These are phyloP conservation scores for Drosophila mayri DNA, from an alignment of 1,140 invertebrate genomes.

Conservation along the genomic window DNA sequence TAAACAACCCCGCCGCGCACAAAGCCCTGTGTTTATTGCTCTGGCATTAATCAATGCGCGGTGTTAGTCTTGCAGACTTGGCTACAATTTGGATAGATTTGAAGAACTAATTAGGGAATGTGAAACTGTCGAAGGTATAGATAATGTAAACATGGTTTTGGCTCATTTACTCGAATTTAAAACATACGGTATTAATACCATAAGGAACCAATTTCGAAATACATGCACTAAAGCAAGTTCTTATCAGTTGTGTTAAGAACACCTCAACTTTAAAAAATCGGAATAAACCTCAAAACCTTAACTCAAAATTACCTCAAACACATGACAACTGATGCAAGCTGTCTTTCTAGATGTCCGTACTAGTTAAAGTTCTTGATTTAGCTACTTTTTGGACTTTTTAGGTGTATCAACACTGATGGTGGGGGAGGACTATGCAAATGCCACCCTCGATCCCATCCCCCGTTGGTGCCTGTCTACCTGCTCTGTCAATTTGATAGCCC, in stretches of 20 bases:
- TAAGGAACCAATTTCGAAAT: no score
- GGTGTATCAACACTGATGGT: conserved; percentile 7
- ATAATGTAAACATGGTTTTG: neutral
- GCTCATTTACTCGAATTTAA: neutral
- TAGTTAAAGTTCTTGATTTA: conserved; percentile 1
- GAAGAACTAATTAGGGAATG: neutral
- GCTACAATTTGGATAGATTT: neutral
- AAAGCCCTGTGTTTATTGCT: conserved; percentile 67
- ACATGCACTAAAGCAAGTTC: neutral
- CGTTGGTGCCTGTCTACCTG: conserved; percentile 36
- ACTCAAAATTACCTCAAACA: neutral
- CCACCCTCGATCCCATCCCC: neutral
- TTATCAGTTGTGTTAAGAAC: neutral
- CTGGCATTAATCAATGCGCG: conserved; percentile 71
- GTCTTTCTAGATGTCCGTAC: neutral
- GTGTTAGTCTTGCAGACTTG: neutral
- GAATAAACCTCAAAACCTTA: neutral
- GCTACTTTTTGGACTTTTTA: neutral
- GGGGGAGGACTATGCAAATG: conserved; percentile 6
- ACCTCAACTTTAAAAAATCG: neutral
- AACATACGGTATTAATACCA: neutral
- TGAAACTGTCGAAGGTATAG: neutral
- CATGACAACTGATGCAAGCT: neutral
- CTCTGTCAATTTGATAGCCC: conserved; percentile 63
- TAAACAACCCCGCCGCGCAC: conserved; percentile 66